Percentiles rank a stretch among this genome's conserved stretches.
These are phyloP conservation scores for Choloepus didactylus DNA, from an alignment of 2,797 vertebrate genomes.

Conservation along the genomic window DNA sequence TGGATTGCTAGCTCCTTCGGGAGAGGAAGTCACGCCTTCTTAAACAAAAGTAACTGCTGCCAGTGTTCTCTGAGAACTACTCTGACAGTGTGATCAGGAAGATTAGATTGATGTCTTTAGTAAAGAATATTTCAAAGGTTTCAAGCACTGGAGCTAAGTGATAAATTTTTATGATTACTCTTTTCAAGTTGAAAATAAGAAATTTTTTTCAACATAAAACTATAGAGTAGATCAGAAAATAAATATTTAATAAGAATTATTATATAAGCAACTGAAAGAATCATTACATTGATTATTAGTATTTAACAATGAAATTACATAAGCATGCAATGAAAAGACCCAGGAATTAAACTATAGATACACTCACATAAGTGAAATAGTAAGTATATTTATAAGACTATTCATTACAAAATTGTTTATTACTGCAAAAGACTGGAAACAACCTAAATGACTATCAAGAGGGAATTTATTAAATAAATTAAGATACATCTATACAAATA, in stretches of 20 bases:
- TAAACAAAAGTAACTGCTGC: no score
- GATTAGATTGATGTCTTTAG: neutral
- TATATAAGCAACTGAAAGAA: neutral
- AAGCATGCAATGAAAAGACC: neutral
- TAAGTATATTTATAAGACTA: neutral
- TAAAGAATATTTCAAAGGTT: neutral
- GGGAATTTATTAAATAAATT: neutral
- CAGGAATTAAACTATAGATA: neutral
- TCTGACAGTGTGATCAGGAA: neutral
- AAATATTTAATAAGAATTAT: neutral
- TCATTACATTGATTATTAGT: neutral
- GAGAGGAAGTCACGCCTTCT: neutral
- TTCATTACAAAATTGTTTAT: neutral
- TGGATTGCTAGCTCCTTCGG: neutral
- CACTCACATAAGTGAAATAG: rapidly evolving
- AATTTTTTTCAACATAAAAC: constrained; percentile 35
- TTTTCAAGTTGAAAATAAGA: constrained; percentile 2
- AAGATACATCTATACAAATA: neutral
- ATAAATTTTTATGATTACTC: neutral
- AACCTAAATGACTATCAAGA: neutral
- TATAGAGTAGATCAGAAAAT: neutral
- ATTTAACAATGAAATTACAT: neutral
- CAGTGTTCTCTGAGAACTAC: neutral
- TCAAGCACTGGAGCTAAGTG: neutral
- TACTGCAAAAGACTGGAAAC: neutral